phyloP scores from a whole-genome alignment of 2,888 invertebrate species.

The Dasypolia templi region DNA sequence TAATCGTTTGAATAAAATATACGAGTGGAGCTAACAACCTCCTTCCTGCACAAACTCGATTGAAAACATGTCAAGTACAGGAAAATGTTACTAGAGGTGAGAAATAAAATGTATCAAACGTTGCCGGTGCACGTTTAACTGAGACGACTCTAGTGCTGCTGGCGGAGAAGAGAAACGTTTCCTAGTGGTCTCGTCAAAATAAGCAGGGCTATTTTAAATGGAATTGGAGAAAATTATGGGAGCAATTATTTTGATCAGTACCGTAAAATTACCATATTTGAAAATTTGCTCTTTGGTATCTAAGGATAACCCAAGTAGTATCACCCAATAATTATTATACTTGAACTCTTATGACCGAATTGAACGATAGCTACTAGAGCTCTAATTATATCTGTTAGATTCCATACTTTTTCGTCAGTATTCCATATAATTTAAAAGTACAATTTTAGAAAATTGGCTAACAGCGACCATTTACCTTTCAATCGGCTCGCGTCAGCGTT shows the following conservation, averaged over 20 bases:
- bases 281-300: neutral
- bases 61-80: conserved; percentile 61
- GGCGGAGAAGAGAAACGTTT: neutral
- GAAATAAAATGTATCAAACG: conserved; percentile 52
- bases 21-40: conserved; percentile 58
- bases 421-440: neutral
- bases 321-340: neutral
- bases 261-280: neutral
- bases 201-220: neutral
- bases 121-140: conserved; percentile 23
- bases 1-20: conserved; percentile 55
- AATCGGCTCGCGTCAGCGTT: neutral
- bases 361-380: neutral
- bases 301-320: neutral
- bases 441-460: conserved; percentile 1
- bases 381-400: neutral
- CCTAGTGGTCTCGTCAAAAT: neutral
- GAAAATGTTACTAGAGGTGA: conserved; percentile 55
- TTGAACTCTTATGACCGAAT: neutral
- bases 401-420: neutral
- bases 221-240: no score
- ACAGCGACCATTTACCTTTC: neutral
- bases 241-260: neutral
- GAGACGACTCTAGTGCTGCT: neutral
- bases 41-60: conserved; percentile 57